Percentiles rank a stretch among this genome's conserved stretches.
phyloP scores from a whole-genome alignment of 1,140 invertebrate genomes.

The Sarcophaga peregrina region DNA sequence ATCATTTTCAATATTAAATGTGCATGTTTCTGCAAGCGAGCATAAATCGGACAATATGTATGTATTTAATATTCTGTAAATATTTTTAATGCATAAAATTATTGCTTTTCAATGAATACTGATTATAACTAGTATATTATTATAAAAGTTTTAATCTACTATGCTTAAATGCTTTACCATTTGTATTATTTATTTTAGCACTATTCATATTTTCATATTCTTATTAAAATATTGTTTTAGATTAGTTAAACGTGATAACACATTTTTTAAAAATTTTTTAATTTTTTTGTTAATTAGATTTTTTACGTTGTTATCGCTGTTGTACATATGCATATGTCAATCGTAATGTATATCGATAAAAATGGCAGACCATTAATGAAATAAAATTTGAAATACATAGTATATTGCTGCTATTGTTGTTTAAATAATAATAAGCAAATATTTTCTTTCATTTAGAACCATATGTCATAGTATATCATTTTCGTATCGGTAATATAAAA shows the following conservation, averaged over 20 bases:
- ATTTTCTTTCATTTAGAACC: not conserved
- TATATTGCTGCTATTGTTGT: not conserved
- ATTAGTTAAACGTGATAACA: not conserved
- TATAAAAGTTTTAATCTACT: no score
- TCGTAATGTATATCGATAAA: not conserved
- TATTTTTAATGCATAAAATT: no score
- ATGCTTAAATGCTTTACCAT: conserved; percentile 2
- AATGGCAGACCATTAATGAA: conserved; percentile 30
- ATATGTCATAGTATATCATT: not conserved
- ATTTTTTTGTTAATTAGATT: not conserved
- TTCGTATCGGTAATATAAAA: not conserved
- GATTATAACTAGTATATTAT: no score
- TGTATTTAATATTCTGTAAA: no score
- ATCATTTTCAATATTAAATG: no score
- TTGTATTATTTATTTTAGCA: not conserved
- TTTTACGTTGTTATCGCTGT: no score
- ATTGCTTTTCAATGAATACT: no score
- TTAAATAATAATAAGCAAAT: conserved; percentile 28
- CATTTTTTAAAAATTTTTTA: not conserved
- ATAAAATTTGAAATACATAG: not conserved
- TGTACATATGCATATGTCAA: no score
- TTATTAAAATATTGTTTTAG: not conserved
- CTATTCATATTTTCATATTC: no score
- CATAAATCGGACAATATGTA: no score
- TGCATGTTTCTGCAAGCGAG: no score